Evolutionary conservation across 2,797 vertebrate species (phyloP).

Genomic region (Lutjanus campechanus): DNA sequence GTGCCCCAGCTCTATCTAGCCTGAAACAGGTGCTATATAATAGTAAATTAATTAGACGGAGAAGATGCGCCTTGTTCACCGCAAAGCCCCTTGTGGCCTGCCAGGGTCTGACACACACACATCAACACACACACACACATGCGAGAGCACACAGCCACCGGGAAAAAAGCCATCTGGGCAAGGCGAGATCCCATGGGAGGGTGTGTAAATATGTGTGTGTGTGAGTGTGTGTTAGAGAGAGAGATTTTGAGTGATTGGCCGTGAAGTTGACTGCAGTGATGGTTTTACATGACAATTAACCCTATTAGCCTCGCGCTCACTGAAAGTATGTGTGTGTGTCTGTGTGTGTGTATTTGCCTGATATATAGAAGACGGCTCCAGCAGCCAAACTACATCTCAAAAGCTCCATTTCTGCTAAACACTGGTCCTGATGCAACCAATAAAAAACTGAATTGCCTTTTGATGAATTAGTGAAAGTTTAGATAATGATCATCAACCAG

Average conservation of each 20-base stretch:
- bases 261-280: constrained; percentile 91
- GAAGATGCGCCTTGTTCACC: constrained; percentile 97
- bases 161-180: constrained; percentile 98
- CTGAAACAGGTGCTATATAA: constrained; percentile 99
- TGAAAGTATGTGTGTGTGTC: constrained; percentile 44
- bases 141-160: constrained; percentile 55
- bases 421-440: neutral
- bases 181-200: constrained; percentile 89
- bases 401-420: neutral
- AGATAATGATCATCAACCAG: neutral
- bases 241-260: constrained; percentile 80
- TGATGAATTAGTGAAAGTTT: neutral
- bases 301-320: constrained; percentile 92
- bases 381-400: neutral
- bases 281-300: constrained; percentile 99
- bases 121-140: constrained; percentile 27
- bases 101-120: constrained; percentile 84
- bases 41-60: constrained; percentile 99
- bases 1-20: constrained; percentile 92
- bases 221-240: constrained; percentile 17
- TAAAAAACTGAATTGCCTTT: neutral
- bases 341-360: constrained; percentile 15
- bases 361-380: neutral
- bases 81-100: constrained; percentile 91
- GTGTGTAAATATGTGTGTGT: constrained; percentile 57